phyloP scores from a whole-genome alignment of 1,140 invertebrate species.

The Listronotus oregonensis region DNA sequence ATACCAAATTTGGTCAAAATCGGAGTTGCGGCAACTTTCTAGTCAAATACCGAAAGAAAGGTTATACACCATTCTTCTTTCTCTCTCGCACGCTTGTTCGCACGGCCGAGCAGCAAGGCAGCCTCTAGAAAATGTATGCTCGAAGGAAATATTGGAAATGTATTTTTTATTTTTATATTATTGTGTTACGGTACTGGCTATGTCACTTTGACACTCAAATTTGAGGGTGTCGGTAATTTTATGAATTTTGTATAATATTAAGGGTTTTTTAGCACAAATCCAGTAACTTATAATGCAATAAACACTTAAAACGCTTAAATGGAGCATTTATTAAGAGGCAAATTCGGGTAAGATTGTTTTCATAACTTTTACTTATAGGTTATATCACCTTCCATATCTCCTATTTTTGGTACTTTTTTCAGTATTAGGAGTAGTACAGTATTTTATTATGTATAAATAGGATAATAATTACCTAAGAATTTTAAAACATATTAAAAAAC shows the following conservation, averaged over 20 bases:
- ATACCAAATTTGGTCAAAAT: too few relatives aligned
- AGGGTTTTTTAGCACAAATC: not conserved
- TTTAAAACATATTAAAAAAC: not conserved
- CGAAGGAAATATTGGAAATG: too few relatives aligned
- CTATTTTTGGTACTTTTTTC: not conserved
- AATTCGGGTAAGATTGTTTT: slow-evolving; percentile 61
- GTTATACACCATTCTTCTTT: too few relatives aligned
- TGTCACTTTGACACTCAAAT: slow-evolving; percentile 4
- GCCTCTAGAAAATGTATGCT: too few relatives aligned
- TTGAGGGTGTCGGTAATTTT: slow-evolving; percentile 8
- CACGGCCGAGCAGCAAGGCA: too few relatives aligned
- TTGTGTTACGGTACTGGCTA: too few relatives aligned
- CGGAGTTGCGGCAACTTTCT: too few relatives aligned
- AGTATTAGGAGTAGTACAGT: not conserved
- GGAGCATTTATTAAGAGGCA: slow-evolving; percentile 61
- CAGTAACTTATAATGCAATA: slow-evolving; percentile 2
- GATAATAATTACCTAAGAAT: not conserved
- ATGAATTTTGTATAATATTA: not conserved
- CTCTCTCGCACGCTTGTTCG: too few relatives aligned
- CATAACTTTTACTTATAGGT: slow-evolving; percentile 53
- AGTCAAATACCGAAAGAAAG: too few relatives aligned
- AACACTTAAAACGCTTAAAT: slow-evolving; percentile 46
- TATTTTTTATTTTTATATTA: too few relatives aligned
- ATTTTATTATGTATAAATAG: too few relatives aligned
- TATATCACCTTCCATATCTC: slow-evolving; percentile 55